Evolutionary conservation across 2,797 vertebrate genomes (phyloP), one percentile per base, ranked within the genome.

Genomic region (Crossoptilon crossoptilon): DNA sequence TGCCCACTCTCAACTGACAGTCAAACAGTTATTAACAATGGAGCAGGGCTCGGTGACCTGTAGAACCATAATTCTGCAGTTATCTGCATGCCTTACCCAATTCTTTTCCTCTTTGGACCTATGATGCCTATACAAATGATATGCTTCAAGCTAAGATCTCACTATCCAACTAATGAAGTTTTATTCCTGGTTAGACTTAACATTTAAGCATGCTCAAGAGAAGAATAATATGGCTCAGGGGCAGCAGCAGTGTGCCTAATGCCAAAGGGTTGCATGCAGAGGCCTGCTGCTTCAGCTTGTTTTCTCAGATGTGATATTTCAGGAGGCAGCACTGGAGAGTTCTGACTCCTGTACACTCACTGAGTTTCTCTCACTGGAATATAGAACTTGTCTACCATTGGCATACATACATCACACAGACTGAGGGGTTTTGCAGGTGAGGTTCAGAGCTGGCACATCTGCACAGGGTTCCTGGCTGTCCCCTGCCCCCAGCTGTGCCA

Each of bases 341-440:
- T 24, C 10, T 60, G 14, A 18, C 16, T 58, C 33, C 44, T 5
- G 0, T 10, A 24, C 3, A 27, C 8, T 64, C 39, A 18, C 48
- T 4, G 8, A 89, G 49, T 16, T 68, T 89, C 67, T 37, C 37
- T 37, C 19, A 8, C 1, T 1, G 35, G 43, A 55, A 21, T 31
- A 58, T 22, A 33, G 15, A 2, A 1, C 33, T 66, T 2, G 1
- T 18, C 43, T 3, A 1, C 70, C 22, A 27, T 22, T 3, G 2
- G n/a, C n/a, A 11, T 31, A 35, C 55, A 9, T 1, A 5, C 27
- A 13, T 56, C 79, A 82, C 33, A 48, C 26, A 17, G 64, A 27
- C 2, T 44, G 59, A 92, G 4, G 58, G 77, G 27, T 48, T 62
- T 58, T 8, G 3, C 69, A 18, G 27, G 70, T 35, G 39, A 92